A percentile compares a stretch with the other conserved stretches of the same genome.
These are phyloP conservation scores for Mus spretus DNA, from an alignment of 2,797 vertebrate species.

Conservation along the genomic window DNA sequence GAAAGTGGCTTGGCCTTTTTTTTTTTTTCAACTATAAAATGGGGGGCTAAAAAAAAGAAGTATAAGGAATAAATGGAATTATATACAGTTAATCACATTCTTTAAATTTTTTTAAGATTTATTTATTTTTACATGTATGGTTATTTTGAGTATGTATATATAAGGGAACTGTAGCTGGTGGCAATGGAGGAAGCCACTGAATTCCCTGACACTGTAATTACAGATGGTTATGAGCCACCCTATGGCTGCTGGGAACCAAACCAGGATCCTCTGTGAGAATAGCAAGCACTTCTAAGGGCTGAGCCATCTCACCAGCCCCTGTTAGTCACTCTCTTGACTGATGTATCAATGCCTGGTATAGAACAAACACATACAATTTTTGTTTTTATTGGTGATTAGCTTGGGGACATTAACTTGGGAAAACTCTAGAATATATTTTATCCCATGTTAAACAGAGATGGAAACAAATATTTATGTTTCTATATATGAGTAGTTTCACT, in stretches of 20 bases:
- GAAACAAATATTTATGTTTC: slow-evolving; percentile 44
- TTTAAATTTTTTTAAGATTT: no score
- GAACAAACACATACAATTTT: slow-evolving; percentile 29
- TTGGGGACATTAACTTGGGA: slow-evolving; percentile 27
- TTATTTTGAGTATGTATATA: not conserved
- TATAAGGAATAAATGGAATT: slow-evolving; percentile 7
- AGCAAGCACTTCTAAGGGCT: not conserved
- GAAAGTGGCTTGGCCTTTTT: not conserved
- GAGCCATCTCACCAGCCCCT: no score
- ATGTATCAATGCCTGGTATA: not conserved
- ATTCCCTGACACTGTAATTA: not conserved
- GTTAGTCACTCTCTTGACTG: not conserved
- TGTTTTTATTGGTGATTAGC: not conserved
- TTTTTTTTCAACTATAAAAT: slow-evolving; percentile 36
- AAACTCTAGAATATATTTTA: not conserved
- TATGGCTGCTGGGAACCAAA: not conserved
- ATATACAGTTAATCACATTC: not conserved
- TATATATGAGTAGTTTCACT: not conserved
- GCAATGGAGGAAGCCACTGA: not conserved
- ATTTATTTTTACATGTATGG: not conserved
- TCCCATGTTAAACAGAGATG: slow-evolving; percentile 19
- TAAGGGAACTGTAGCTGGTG: not conserved
- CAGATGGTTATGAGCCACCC: not conserved
- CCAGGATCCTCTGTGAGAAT: not conserved
- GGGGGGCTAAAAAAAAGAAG: not conserved